Conservation (phyloP, 2,113 vertebrate species). For the Forbesichthys agassizii region DNA sequence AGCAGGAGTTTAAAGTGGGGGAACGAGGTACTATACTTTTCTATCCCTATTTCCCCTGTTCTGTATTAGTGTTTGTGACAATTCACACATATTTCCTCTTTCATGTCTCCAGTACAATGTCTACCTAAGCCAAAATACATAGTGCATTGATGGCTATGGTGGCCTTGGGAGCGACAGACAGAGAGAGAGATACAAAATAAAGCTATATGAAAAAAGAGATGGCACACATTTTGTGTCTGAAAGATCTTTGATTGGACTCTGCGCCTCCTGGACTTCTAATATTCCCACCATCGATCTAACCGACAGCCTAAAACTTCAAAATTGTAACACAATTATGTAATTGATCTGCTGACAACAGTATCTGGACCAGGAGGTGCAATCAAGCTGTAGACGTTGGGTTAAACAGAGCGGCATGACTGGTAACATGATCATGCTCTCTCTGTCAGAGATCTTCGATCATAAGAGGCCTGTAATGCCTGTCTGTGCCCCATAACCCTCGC, state of each 20-base stretch:
- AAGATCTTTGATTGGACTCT: background rate
- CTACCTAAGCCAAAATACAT: background rate
- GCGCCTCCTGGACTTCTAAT: slow-evolving; percentile 24
- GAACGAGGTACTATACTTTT: slow-evolving; percentile 55
- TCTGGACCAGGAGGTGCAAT: slow-evolving; percentile 28
- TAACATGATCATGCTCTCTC: slow-evolving; percentile 39
- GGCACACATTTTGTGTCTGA: slow-evolving; percentile 4
- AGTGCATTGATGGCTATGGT: background rate
- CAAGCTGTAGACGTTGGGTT: slow-evolving; percentile 35
- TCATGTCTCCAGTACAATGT: slow-evolving; percentile 17
- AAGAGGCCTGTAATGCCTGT: slow-evolving; percentile 61
- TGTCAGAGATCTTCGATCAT: slow-evolving; percentile 62
- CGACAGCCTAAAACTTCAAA: slow-evolving; percentile 21
- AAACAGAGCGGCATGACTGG: slow-evolving; percentile 34
- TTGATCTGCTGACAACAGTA: slow-evolving; percentile 45
- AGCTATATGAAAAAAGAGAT: background rate
- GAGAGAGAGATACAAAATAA: background rate
- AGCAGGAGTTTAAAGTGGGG: slow-evolving; percentile 54
- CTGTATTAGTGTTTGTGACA: slow-evolving; percentile 24
- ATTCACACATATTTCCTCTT: slow-evolving; percentile 31
- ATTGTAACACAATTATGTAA: slow-evolving; percentile 54
- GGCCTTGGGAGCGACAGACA: background rate
- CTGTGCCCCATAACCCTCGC: slow-evolving; percentile 37
- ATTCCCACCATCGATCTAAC: slow-evolving; percentile 50
- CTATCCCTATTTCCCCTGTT: slow-evolving; percentile 30